Evolutionary conservation across 2,888 invertebrate species (phyloP), one percentile per base, ranked within the genome.

Genomic region (Cerceris ruficornis): DNA sequence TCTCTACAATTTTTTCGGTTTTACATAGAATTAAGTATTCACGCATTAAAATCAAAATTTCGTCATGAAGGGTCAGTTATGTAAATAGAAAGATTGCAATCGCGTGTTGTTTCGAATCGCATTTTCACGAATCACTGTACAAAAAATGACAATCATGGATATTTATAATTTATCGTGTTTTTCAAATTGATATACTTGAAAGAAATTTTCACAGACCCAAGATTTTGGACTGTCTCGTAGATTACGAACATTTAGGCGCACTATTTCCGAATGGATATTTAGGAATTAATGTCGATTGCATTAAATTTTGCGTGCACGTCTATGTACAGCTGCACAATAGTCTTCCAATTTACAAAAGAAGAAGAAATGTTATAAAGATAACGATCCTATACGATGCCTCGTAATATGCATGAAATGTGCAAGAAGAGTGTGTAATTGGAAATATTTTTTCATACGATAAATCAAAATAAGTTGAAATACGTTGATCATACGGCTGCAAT

Each of bases 1-100:
- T 46, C 46, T 46, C 1, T 46, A 46, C 8, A 11, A 50, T 50
- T 50, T n/a, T 13, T n/a, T 11, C 50, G 9, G 5, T 50, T 50
- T 70, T 69, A 69, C 39, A 54, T 74, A 69, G 69, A 69, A 41
- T n/a, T 52, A 62, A 59, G 49, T 8, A 50, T 43, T n/a, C 42
- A 15, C 50, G 61, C 62, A 39, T 71, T n/a, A 75, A 71, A 75
- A 71, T 75, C 42, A 67, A 75, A 80, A 62, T 14, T 42, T 54
- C 14, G 28, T 58, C 61, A 61, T 58, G 15, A 59, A 57, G 14
- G 50, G 65, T 75, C 71, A 75, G 77, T 46, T 86, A 82, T 86
- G 85, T 72, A 86, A 85, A 83, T 55, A 42, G 46, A 67, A 64
- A 73, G 41, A 61, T 68, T 61, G n/a, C 61, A 65, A 71, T 78